Evolutionary conservation across 2,797 vertebrate genomes (phyloP).

Genomic region (Ptychobarbus kaznakovi): DNA sequence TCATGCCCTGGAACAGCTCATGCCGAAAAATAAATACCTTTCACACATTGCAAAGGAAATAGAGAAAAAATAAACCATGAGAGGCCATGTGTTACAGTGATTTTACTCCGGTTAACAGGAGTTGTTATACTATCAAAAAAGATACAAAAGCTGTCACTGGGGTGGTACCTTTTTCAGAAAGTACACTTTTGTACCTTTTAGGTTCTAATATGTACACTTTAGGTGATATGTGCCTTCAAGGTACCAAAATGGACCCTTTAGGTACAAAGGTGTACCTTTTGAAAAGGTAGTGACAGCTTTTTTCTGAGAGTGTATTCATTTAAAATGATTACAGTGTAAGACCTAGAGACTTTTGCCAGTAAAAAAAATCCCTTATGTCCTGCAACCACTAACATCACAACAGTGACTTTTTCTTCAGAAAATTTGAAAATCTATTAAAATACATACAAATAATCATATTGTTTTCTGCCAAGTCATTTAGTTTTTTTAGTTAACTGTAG

Average conservation of each 20-base stretch:
- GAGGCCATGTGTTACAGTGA: not conserved
- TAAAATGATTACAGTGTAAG: not conserved
- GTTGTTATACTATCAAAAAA: not conserved
- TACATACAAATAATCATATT: not conserved
- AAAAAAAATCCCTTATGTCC: too few species aligned
- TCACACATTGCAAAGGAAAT: not conserved
- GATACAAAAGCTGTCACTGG: not conserved
- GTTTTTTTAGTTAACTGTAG: not conserved
- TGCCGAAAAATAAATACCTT: not conserved
- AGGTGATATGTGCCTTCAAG: too few species aligned
- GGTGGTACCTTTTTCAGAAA: not conserved
- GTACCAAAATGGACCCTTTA: too few species aligned
- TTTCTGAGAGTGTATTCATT: not conserved
- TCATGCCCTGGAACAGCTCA: not conserved
- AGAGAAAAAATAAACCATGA: not conserved
- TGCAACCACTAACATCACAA: not conserved
- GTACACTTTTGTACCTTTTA: not conserved
- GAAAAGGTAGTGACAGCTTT: not conserved
- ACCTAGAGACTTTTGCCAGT: too few species aligned
- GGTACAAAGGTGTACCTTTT: not conserved
- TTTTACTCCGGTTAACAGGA: not conserved
- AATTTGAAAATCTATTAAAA: not conserved
- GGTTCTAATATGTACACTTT: not conserved
- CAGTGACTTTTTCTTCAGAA: too few species aligned
- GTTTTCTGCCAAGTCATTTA: too few species aligned